Base-by-base conservation (phyloP, 2,113 vertebrate genomes). In the Drymodes brunneopygia region DNA sequence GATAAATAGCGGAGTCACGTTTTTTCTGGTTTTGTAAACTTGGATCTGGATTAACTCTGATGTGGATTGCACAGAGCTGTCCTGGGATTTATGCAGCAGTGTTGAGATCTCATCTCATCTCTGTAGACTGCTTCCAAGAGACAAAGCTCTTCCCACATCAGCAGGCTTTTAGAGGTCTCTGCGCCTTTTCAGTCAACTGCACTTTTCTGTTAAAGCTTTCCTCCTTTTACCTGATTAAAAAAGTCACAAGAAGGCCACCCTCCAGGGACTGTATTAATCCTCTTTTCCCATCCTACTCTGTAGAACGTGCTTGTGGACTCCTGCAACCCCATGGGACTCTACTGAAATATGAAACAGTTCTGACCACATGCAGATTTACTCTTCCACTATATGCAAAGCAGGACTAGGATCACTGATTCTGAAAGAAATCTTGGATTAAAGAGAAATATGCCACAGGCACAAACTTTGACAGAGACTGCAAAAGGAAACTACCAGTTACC, bases 11-110 rank as follows among this genome's bases (percentile, higher is more conserved):
- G 44, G 64, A 57, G 75, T 83, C 44, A 42, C 0, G 0, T 80
- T 86, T 87, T 81, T 83, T 94, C 85, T 94, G 71, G 67, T 86
- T 94, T 96, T 67, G 29, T 96, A 95, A 95, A 83, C 80, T 88
- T 64, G 72, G 56, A 74, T 96, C 88, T 94, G 82, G 48, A 95
- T 94, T 87, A 90, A 92, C 48, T 81, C 54, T 94, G 85, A 92
- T 94, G 86, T 85, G 61, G 94, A 86, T 95, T 96, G 79, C 33
- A 75, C 60, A 86, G 92, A 91, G 78, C 84, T 3, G 2, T 78
- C 86, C 45, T 58, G 77, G 86, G 90, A 85, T 95, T 93, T 91
- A 74, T 4, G 7, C 67, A 70, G 73, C 0, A 0, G 24, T 66
- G 53, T 77, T 86, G 83, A 88, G 88, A 84, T 82, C 82, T 93